phyloP scores from a whole-genome alignment of 2,797 vertebrate genomes.

The Lepus townsendii region DNA sequence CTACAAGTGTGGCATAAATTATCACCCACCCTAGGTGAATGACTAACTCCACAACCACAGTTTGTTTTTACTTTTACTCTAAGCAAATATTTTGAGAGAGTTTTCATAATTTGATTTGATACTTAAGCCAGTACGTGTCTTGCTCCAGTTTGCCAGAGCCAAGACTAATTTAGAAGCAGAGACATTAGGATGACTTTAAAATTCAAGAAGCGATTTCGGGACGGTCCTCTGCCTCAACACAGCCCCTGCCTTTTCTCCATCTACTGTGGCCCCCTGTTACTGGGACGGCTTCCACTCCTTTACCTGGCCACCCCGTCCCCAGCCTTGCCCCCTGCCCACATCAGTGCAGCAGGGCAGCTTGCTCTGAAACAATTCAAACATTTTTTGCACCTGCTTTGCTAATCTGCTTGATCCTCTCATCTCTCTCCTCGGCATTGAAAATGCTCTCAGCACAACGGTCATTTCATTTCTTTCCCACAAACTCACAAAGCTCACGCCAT shows the following conservation, averaged over 20 bases:
- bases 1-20: conserved; percentile 73
- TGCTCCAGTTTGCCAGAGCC: conserved; percentile 44
- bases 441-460: accelerated
- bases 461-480: neutral
- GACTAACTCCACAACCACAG: conserved; percentile 75
- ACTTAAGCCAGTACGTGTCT: conserved; percentile 68
- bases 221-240: neutral
- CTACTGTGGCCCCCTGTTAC: neutral
- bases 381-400: neutral
- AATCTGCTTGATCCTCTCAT: neutral
- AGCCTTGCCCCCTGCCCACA: neutral
- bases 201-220: conserved; percentile 37
- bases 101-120: conserved; percentile 70
- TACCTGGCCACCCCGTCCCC: neutral
- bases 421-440: neutral
- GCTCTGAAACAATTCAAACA: neutral
- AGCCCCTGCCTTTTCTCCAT: neutral
- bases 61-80: conserved; percentile 76
- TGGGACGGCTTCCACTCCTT: neutral
- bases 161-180: conserved; percentile 73
- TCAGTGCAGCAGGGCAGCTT: neutral
- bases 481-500: neutral
- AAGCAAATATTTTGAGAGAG: conserved; percentile 81
- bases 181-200: conserved; percentile 34
- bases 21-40: conserved; percentile 77